Evolutionary conservation across 2,113 vertebrate species (phyloP), one percentile per base, ranked within the genome.

Genomic region (Formicarius rufipectus): DNA sequence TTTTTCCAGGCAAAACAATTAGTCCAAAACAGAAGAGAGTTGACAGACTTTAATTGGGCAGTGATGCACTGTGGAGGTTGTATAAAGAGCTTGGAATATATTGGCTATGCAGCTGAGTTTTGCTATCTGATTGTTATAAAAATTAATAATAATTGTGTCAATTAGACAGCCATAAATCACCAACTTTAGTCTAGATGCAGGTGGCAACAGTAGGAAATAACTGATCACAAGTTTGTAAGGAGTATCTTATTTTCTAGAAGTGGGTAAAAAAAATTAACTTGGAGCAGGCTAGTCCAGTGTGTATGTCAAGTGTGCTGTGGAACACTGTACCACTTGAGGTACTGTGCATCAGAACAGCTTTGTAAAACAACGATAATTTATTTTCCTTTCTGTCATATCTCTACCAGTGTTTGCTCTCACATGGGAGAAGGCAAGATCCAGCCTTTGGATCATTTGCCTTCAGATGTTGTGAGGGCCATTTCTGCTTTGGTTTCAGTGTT

Each of bases 21-120:
- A 9, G 5, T 40, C 31, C 8, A 53, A 45, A 59, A 50, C 7
- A 59, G 19, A 4, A 2, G 59, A 66, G 7, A 8, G 33, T 15
- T 95, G 33, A 21, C 18, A 9, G 5, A 27, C 12, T 21, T 63
- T 67, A 58, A 37, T 67, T 10, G 31, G 27, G 12, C 35, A 79
- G 62, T 0, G 0, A 83, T 30, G 16, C 10, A 44, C 3, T 50
- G 19, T 11, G 17, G 16, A 50, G 35, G 5, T 45, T 45, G 39
- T 14, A 45, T 28, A 30, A 89, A 80, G 49, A 56, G 13, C 2
- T 5, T 80, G 33, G 31, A 40, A 73, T 60, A 23, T 28, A 60
- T 14, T 45, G 16, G 20, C 50, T 33, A 42, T 27, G 8, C 28
- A 22, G 31, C 11, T 84, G 33, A 79, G 25, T 37, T 53, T 68